Conservation (phyloP, 2,113 vertebrate species). For the Xerus inauris region DNA sequence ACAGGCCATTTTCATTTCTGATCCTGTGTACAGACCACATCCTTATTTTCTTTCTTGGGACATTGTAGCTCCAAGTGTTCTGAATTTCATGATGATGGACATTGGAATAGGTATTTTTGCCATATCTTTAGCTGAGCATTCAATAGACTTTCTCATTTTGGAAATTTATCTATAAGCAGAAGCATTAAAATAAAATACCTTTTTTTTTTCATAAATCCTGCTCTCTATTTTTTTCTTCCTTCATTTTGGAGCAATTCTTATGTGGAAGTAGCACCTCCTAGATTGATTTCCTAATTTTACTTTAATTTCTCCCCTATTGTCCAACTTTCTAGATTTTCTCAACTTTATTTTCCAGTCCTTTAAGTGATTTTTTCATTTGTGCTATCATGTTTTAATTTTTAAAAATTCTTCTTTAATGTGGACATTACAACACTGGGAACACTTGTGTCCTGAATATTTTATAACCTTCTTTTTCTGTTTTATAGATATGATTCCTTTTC, state of each 20-base stretch:
- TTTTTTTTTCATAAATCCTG: neutral
- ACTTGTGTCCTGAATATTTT: neutral
- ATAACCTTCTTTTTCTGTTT: neutral
- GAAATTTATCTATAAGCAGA: neutral
- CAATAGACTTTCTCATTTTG: neutral
- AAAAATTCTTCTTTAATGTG: neutral
- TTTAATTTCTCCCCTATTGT: neutral
- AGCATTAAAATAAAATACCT: neutral
- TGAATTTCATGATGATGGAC: neutral
- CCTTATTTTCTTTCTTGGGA: neutral
- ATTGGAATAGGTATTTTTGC: neutral
- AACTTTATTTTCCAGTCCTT: neutral
- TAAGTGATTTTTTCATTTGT: neutral
- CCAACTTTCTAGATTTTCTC: neutral
- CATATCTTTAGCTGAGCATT: neutral
- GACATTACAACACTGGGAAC: neutral
- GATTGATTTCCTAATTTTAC: neutral
- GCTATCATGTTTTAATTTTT: neutral
- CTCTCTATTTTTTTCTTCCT: neutral
- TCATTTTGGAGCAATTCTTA: neutral
- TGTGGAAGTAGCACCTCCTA: neutral
- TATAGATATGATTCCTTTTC: neutral
- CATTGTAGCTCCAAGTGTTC: neutral
- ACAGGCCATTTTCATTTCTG: neutral
- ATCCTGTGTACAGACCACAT: neutral